These are phyloP conservation scores for Brassicogethes aeneus DNA, from an alignment of 2,888 invertebrate species.

Conservation along the genomic window DNA sequence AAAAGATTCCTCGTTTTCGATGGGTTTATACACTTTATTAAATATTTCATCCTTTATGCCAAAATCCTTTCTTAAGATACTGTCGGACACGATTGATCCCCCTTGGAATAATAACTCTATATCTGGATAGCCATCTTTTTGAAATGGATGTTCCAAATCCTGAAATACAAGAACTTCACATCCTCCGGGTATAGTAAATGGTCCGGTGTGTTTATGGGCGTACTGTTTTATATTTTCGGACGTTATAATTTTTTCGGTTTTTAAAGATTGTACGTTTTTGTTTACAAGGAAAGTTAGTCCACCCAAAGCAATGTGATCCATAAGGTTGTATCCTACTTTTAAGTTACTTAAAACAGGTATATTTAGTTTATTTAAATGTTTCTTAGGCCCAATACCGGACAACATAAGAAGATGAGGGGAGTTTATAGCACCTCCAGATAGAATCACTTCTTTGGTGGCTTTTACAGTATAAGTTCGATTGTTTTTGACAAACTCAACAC, in stretches of 20 bases:
- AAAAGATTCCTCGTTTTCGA: conserved; percentile 39
- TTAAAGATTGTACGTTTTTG: conserved; percentile 38
- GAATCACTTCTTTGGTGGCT: conserved; percentile 49
- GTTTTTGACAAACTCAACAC: conserved; percentile 40
- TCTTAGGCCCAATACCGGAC: conserved; percentile 47
- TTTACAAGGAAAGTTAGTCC: conserved; percentile 59
- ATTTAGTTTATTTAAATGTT: conserved; percentile 35
- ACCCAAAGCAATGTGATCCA: conserved; percentile 51
- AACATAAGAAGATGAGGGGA: conserved; percentile 74
- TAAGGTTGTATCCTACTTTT: conserved; percentile 46
- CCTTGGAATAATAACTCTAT: conserved; percentile 56
- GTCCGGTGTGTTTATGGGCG: conserved; percentile 39
- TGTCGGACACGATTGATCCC: conserved; percentile 54
- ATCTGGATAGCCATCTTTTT: conserved; percentile 54
- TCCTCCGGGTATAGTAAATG: conserved; percentile 50
- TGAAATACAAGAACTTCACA: conserved; percentile 60
- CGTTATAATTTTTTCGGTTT: conserved; percentile 29
- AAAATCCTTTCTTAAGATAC: conserved; percentile 37
- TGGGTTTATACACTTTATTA: conserved; percentile 31
- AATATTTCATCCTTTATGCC: conserved; percentile 38
- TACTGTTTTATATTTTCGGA: conserved; percentile 28
- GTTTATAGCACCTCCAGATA: conserved; percentile 58
- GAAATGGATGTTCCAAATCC: conserved; percentile 49
- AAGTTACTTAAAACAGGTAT: conserved; percentile 44
- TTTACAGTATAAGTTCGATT: conserved; percentile 29